Base-by-base conservation (phyloP, 2,888 invertebrate species). In the Prosapia bicincta region DNA sequence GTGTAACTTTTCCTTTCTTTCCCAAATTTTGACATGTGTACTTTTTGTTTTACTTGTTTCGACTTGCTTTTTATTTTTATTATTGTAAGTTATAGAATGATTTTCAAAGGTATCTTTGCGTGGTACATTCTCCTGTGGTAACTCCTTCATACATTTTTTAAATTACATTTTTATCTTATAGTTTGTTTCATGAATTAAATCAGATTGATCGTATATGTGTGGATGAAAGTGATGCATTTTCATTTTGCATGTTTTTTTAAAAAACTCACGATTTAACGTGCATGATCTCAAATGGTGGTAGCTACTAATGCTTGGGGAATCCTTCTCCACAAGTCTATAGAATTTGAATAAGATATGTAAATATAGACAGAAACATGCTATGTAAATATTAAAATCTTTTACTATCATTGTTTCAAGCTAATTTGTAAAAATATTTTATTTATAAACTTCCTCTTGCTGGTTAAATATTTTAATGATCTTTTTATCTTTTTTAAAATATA, bases 311-410 rank as follows among this genome's bases (percentile, higher is more conserved):
- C 79, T 79, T 80, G 69, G 71, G 66, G 71, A 38, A 75, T 79
- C 80, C 80, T 80, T 80, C 80, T 80, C 77, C 78, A 79, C 80
- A 80, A 80, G 80, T 80, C 79, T 79, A 77, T 78, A 77, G 32
- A 6, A 38, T 38, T 38, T 6, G 10, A 38, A 13, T 38, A 15
- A 38, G 2, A 13, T 13, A 38, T 38, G 15, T 38, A 13, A 13
- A 38, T 13, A 38, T 38, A 38, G 13, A 38, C 38, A 38, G 13
- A 38, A 38, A 38, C n/a, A 38, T 38, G 15, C 38, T 15, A 38
- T 38, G 38, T 38, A 38, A 38, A 38, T 38, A 38, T 38, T 9
- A 9, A 9, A 38, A 9, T 13, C 38, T 38, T 38, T 38, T 13
- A 2, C 13, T 13, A 9, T 38, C 6, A 38, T n/a, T n/a, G n/a